Percentiles rank a stretch among this genome's conserved stretches.
Evolutionary conservation across 2,113 vertebrate species (phyloP).

Genomic region (Malaclemys terrapin): DNA sequence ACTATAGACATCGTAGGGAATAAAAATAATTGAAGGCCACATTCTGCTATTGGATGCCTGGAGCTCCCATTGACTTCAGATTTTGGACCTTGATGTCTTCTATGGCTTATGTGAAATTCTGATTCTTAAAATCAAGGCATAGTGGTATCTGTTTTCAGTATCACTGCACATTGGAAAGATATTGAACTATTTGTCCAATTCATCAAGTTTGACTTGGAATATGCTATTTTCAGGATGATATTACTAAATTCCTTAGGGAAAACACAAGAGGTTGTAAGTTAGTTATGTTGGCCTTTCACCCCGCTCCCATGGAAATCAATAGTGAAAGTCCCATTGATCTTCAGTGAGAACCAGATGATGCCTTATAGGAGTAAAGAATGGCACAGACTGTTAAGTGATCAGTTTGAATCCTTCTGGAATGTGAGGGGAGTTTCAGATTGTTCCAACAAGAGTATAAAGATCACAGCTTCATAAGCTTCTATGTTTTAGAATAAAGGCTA

Average conservation of each 20-base stretch:
- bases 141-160: not conserved
- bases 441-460: not conserved
- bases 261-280: not conserved
- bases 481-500: not conserved
- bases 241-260: not conserved
- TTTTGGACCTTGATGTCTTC: not conserved
- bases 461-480: not conserved
- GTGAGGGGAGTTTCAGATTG: not conserved
- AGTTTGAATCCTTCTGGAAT: not conserved
- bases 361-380: not conserved
- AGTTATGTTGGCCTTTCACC: not conserved
- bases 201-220: not conserved
- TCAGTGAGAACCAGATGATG: not conserved
- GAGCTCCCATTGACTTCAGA: rapidly evolving
- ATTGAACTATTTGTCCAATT: not conserved
- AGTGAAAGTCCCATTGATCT: not conserved
- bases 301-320: not conserved
- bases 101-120: not conserved
- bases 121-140: not conserved
- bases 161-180: not conserved
- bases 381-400: not conserved
- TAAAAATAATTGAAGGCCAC: not conserved
- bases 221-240: not conserved
- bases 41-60: not conserved
- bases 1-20: not conserved